Percentiles rank a stretch among this genome's conserved stretches.
These are phyloP conservation scores for Saxicola maurus DNA, from an alignment of 2,797 vertebrate species.

Conservation along the genomic window DNA sequence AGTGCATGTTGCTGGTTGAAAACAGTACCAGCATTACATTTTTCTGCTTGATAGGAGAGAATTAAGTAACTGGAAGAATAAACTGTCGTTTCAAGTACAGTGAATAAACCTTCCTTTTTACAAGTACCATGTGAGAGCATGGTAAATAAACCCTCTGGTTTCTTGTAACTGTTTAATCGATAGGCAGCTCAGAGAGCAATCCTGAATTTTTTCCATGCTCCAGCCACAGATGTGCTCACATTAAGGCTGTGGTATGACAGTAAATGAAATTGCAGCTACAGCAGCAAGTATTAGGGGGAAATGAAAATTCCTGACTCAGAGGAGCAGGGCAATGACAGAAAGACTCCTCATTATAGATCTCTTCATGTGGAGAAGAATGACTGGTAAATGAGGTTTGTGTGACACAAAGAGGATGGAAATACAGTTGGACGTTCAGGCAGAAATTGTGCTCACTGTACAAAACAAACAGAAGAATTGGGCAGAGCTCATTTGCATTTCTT, in stretches of 20 bases:
- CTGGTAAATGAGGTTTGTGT: slow-evolving; percentile 62
- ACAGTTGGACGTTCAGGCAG: slow-evolving; percentile 58
- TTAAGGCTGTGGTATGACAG: slow-evolving; percentile 40
- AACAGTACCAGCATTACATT: neutral
- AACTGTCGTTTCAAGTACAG: neutral
- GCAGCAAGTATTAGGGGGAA: slow-evolving; percentile 52
- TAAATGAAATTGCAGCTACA: slow-evolving; percentile 56
- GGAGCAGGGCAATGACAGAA: slow-evolving; percentile 61
- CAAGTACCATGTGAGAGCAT: neutral
- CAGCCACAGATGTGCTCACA: slow-evolving; percentile 54
- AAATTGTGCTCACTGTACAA: slow-evolving; percentile 59
- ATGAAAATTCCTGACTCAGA: slow-evolving; percentile 62
- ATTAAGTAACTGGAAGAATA: neutral
- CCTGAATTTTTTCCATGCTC: neutral
- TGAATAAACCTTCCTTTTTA: neutral
- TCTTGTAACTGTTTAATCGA: neutral
- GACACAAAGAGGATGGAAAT: slow-evolving; percentile 61
- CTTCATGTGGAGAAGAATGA: slow-evolving; percentile 61
- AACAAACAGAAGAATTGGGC: slow-evolving; percentile 45
- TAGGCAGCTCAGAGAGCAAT: neutral
- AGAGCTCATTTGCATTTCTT: slow-evolving; percentile 46
- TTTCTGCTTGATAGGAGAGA: neutral
- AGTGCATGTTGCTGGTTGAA: neutral
- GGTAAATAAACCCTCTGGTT: slow-evolving; percentile 18
- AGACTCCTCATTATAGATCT: slow-evolving; percentile 62